Evolutionary conservation across 2,797 vertebrate species (phyloP), one percentile per base, ranked within the genome.

Genomic region (Florisuga fusca): DNA sequence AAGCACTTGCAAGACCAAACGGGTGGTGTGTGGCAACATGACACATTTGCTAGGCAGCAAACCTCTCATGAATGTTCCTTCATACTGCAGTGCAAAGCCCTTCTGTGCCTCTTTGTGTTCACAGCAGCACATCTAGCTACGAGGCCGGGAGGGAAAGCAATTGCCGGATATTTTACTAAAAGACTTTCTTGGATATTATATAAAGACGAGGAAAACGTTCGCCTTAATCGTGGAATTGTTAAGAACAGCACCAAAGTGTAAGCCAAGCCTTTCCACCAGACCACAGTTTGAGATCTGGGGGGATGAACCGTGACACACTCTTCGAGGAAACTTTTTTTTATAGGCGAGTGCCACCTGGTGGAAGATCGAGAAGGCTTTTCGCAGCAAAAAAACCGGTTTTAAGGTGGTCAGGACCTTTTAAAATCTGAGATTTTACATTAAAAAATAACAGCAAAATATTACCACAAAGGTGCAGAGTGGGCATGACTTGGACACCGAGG

Each of bases 321-420:
- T 25, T 9, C 3, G 9, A 25, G 4, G 82, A 62, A 73, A 50
- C 25, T 66, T 5, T 8, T 57, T 43, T 63, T 95, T 58, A 76
- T 55, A 75, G 41, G 54, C 80, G 79, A 93, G 81, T 95, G 97
- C 95, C 97, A 97, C 79, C 97, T 98, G 95, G 95, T 96, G 97
- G 96, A 62, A 48, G 12, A 17, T 2, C 1, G 1, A 22, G 38
- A 93, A 90, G 34, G 9, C 15, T 6, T 10, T 15, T 46, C 55
- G 75, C 69, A 29, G 7, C 2, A 31, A 26, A 33, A 68, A 73
- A 77, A 41, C 6, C n/a, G 26, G 9, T 17, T 77, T 97, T 97
- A 97, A 97, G 96, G 97, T 96, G 72, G 95, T 91, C 94, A 18
- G 71, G 63, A 85, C 45, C 36, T 86, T 77, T 86, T 34, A 26